These are phyloP conservation scores for Synanthedon myopaeformis DNA, from an alignment of 2,888 invertebrate species.

Conservation along the genomic window DNA sequence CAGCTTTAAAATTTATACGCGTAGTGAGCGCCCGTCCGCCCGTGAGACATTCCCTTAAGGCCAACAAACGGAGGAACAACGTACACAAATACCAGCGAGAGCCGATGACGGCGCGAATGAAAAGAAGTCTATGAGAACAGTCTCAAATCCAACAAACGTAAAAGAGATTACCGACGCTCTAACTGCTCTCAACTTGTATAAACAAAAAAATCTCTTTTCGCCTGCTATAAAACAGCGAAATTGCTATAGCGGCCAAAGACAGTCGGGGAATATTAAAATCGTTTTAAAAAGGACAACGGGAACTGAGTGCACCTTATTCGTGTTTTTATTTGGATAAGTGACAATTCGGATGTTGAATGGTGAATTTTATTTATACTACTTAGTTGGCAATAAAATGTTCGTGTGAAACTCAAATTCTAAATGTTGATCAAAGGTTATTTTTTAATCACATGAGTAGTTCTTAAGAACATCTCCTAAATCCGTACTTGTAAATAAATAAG, in stretches of 20 bases:
- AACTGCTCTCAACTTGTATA: slow-evolving; percentile 64
- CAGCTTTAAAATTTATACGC: slow-evolving; percentile 60
- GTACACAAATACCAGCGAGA: slow-evolving; percentile 33
- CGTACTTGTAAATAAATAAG: too few species aligned
- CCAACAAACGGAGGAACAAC: slow-evolving; percentile 6
- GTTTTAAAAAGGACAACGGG: slow-evolving; percentile 54
- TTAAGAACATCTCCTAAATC: too few species aligned
- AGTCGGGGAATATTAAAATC: slow-evolving; percentile 63
- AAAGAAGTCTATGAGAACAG: slow-evolving; percentile 39
- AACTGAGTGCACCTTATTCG: slow-evolving; percentile 46
- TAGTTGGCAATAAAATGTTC: too few species aligned
- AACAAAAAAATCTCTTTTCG: slow-evolving; percentile 63
- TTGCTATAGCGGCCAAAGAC: slow-evolving; percentile 58
- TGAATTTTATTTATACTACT: too few species aligned
- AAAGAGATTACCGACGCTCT: slow-evolving; percentile 66
- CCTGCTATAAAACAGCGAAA: slow-evolving; percentile 57
- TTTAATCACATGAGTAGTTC: too few species aligned
- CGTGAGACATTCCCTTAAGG: slow-evolving; percentile 35
- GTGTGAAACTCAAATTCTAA: too few species aligned
- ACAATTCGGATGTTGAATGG: slow-evolving; percentile 3
- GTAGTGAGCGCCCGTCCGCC: slow-evolving; percentile 42
- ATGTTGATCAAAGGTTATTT: too few species aligned
- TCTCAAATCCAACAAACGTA: slow-evolving; percentile 63
- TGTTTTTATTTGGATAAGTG: slow-evolving; percentile 52
- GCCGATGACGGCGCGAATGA: slow-evolving; percentile 52